A percentile compares a stretch with the other conserved stretches of the same genome.
These are phyloP conservation scores for Drosophila mercatorum DNA, from an alignment of 2,888 invertebrate species.

Conservation along the genomic window DNA sequence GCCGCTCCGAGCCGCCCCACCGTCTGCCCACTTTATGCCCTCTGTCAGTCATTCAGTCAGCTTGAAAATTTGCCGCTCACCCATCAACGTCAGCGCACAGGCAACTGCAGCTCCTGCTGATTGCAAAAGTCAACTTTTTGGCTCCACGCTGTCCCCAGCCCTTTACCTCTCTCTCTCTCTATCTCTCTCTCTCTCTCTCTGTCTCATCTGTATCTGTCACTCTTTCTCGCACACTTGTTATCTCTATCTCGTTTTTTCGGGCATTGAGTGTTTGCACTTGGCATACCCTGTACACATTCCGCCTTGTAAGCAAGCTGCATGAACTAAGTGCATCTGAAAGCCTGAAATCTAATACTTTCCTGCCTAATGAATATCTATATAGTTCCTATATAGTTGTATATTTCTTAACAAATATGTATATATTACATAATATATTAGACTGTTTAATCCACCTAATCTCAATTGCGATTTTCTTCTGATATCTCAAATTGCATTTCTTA, in stretches of 20 bases:
- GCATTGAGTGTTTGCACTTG: constrained; percentile 28
- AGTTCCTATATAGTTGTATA: neutral
- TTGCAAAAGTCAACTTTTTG: constrained; percentile 73
- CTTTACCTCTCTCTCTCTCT: neutral
- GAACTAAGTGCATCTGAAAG: no score
- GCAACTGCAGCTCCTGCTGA: constrained; percentile 51
- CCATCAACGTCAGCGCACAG: constrained; percentile 42
- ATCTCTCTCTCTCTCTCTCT: neutral
- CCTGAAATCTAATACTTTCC: neutral
- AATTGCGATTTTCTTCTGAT: no score
- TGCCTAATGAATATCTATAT: neutral
- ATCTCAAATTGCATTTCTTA: no score
- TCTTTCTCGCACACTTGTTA: neutral
- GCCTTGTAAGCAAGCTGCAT: neutral
- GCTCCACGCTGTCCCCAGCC: constrained; percentile 8
- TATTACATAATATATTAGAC: no score
- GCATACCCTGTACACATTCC: constrained; percentile 28
- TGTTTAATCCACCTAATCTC: neutral
- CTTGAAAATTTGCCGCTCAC: constrained; percentile 36
- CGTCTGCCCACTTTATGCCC: constrained; percentile 10
- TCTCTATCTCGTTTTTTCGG: constrained; percentile 22
- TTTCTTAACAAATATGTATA: no score
- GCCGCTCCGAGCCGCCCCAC: neutral
- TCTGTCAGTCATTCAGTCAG: constrained; percentile 43
- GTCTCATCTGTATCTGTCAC: no score